These are phyloP conservation scores for Columba guinea DNA, from an alignment of 2,797 vertebrate genomes.

Conservation along the genomic window DNA sequence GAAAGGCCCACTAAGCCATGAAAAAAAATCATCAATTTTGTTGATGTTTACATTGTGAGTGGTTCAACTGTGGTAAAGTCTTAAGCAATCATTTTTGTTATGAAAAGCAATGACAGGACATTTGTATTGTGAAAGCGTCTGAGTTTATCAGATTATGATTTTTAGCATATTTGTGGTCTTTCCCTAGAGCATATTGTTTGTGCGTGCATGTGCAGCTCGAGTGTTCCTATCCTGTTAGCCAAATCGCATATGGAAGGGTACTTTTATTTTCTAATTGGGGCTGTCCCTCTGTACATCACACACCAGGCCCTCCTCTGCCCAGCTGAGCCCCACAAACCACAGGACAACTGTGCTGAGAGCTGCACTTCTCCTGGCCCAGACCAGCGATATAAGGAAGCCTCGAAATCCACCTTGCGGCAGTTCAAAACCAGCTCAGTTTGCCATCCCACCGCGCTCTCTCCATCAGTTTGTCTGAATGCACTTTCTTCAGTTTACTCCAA, in stretches of 20 bases:
- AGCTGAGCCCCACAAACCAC: not conserved
- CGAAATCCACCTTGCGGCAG: not conserved
- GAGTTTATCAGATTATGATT: conserved; percentile 51
- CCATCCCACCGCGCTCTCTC: not conserved
- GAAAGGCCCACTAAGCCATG: conserved; percentile 3
- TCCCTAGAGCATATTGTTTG: conserved; percentile 33
- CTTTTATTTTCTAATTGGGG: not conserved
- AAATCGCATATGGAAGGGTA: not conserved
- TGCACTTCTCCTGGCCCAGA: not conserved
- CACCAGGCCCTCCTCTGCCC: not conserved
- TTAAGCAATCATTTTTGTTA: conserved; percentile 21
- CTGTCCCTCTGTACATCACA: not conserved
- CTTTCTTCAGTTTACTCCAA: fast-evolving
- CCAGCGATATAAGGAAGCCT: not conserved
- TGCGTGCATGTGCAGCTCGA: not conserved
- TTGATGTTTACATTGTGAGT: conserved; percentile 40
- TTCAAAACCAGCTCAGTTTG: not conserved
- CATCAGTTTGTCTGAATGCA: not conserved
- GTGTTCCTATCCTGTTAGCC: not conserved
- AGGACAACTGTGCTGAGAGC: not conserved
- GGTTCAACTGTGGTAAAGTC: conserved; percentile 6
- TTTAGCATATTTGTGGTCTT: conserved; percentile 44
- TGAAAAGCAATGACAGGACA: conserved; percentile 34
- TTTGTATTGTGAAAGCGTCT: conserved; percentile 49
- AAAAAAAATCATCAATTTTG: conserved; percentile 28